Conservation (phyloP, 2,888 invertebrate species). For the Apantesis nais region DNA sequence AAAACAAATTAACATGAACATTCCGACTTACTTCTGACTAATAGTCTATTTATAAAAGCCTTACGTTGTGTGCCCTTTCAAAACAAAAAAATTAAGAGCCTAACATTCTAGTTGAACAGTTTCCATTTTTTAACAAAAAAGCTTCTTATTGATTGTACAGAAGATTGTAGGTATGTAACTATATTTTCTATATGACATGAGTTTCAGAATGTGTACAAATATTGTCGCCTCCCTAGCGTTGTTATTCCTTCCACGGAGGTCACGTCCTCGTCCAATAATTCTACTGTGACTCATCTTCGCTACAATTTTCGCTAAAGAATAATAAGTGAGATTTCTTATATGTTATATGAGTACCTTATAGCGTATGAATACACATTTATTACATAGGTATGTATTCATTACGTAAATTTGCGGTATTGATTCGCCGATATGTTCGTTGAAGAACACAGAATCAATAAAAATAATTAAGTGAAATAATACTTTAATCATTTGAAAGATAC, state of each 20-base stretch:
- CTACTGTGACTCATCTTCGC: conserved; percentile 75
- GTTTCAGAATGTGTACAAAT: conserved; percentile 52
- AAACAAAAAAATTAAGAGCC: background rate
- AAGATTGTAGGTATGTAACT: conserved; percentile 11
- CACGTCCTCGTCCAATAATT: conserved; percentile 81
- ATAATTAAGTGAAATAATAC: background rate
- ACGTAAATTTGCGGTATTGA: background rate
- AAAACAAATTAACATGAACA: too few relatives aligned
- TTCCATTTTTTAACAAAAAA: background rate
- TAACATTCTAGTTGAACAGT: background rate
- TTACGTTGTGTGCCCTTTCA: background rate
- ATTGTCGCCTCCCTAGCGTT: conserved; percentile 64
- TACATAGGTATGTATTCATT: background rate
- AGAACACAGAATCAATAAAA: background rate
- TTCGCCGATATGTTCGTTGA: background rate
- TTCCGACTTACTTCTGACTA: background rate
- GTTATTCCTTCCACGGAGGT: conserved; percentile 74
- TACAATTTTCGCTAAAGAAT: conserved; percentile 77
- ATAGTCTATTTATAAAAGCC: background rate
- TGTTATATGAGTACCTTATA: conserved; percentile 19
- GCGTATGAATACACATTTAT: background rate
- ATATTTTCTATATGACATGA: conserved; percentile 22
- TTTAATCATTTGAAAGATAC: background rate
- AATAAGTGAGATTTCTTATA: conserved; percentile 65
- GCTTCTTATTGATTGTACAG: conserved; percentile 33